Evolutionary conservation across 2,113 vertebrate genomes (phyloP), one percentile per base, ranked within the genome.

Genomic region (Scomber colias): DNA sequence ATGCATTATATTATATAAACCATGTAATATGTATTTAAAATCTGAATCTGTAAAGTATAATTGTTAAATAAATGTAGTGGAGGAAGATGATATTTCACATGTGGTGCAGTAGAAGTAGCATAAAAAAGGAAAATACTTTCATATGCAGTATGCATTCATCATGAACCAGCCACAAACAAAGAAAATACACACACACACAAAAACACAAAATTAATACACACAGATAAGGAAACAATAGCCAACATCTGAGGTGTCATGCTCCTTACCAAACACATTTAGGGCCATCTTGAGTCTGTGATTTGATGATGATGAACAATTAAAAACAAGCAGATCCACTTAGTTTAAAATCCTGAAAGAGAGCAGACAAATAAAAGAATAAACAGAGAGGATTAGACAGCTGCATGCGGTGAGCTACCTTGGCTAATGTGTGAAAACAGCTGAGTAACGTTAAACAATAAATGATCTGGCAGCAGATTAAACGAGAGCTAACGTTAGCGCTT

Each of bases 221-320:
- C 16, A 12, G 11, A 24, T 31, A 3, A 24, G 4, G 3, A 3
- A 4, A 48, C 1, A 55, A 44, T 31, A 3, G 15, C 1, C 16
- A 65, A 50, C 11, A n/a, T 68, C 1, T 53, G 11, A 35, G 1
- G 53, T 46, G 50, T 63, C 49, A 30, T 53, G 40, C 46, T 75
- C 64, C 91, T 94, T 86, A 94, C 93, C 93, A 81, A 94, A 94
- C 1, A 94, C 93, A 91, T 94, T 94, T 53, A 94, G 74, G 60
- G 93, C 93, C 93, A 94, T 94, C 66, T 77, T 89, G 88, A 77
- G 76, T 70, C 54, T 68, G 71, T 63, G 74, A 80, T 81, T 53
- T 66, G 79, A 87, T 82, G 57, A 69, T 53, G 59, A 65, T 75
- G 51, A 83, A 87, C 72, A 86, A 81, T 79, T 66, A 56, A 16